phyloP scores from a whole-genome alignment of 2,797 vertebrate genomes.

The Megaceryle alcyon region DNA sequence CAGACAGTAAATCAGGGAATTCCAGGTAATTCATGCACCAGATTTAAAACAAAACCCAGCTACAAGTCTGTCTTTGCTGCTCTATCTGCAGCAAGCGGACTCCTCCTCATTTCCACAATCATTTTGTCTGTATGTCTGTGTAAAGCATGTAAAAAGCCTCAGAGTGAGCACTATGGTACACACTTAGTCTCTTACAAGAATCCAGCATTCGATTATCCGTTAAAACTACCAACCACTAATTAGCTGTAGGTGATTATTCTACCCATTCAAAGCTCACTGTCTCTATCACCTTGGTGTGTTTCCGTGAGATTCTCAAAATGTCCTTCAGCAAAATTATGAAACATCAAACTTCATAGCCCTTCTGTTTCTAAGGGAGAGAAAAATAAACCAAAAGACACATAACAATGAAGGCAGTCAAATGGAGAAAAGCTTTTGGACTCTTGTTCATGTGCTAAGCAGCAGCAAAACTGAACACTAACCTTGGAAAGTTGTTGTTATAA shows the following conservation, averaged over 20 bases:
- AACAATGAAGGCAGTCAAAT: not conserved
- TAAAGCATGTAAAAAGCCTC: conserved; percentile 49
- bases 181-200: conserved; percentile 81
- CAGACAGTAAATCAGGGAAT: not conserved
- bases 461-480: not conserved
- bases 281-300: not conserved
- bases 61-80: conserved; percentile 60
- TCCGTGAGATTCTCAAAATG: not conserved
- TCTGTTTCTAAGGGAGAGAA: not conserved
- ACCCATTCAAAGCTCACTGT: not conserved
- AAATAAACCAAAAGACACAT: not conserved
- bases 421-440: not conserved
- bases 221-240: conserved; percentile 47
- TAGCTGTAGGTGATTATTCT: not conserved
- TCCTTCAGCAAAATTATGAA: not conserved
- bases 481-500: not conserved
- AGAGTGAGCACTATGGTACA: conserved; percentile 56
- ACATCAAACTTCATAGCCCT: not conserved
- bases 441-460: not conserved
- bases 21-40: conserved; percentile 41
- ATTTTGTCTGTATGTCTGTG: conserved; percentile 73
- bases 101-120: conserved; percentile 71
- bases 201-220: conserved; percentile 74
- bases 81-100: conserved; percentile 59
- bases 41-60: conserved; percentile 75